These are phyloP conservation scores for Rhadina sibilatrix DNA, from an alignment of 2,113 vertebrate genomes.

Conservation along the genomic window DNA sequence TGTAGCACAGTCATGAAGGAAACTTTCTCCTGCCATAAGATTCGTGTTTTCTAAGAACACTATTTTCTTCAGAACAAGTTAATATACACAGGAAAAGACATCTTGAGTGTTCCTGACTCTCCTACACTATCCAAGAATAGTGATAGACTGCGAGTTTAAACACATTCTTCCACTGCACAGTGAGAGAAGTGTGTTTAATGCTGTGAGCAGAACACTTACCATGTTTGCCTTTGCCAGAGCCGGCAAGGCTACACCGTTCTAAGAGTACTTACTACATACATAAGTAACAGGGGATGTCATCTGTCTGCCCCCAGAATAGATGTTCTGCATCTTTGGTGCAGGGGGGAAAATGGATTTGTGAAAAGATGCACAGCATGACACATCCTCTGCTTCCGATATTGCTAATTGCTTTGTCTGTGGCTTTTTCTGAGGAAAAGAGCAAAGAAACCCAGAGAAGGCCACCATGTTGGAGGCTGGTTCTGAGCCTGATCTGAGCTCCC, in stretches of 20 bases:
- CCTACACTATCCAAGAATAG: conserved; percentile 35
- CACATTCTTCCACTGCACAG: conserved; percentile 15
- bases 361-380: background rate
- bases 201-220: conserved; percentile 9
- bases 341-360: background rate
- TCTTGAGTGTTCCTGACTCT: conserved; percentile 51
- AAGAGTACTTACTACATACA: background rate
- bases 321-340: background rate
- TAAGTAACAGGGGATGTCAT: background rate
- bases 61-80: conserved; percentile 19
- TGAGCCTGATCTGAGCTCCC: background rate
- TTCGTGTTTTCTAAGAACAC: background rate
- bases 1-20: background rate
- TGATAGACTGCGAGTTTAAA: conserved; percentile 49
- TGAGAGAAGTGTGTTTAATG: background rate
- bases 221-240: conserved; percentile 27
- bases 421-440: background rate
- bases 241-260: background rate
- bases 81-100: conserved; percentile 28
- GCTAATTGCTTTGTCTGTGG: background rate
- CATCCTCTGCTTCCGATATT: background rate
- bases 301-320: background rate
- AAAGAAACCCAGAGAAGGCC: background rate
- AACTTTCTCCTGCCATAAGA: background rate
- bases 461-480: background rate